Evolutionary conservation across 2,113 vertebrate species (phyloP), one percentile per base, ranked within the genome.

Genomic region (Peromyscus polionotus): DNA sequence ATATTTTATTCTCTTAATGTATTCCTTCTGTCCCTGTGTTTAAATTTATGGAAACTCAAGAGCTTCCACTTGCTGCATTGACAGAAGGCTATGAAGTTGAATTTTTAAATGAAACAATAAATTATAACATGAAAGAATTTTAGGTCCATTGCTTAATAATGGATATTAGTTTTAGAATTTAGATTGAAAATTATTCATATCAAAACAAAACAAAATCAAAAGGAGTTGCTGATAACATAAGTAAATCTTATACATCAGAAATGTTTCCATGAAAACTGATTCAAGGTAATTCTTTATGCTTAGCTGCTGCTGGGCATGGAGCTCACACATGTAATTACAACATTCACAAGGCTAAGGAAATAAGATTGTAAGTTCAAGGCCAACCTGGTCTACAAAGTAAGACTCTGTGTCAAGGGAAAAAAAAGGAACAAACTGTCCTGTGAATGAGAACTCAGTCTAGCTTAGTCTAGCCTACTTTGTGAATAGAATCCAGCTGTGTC

Each of bases 131-230:
- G 33, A 72, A 81, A 16, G 89, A 33, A n/a, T 45, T 94, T 88
- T 84, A 92, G 61, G 63, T 7, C 2, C 10, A 59, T 17, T 70
- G 13, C 90, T 93, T 95, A 83, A 51, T 95, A 83, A 51, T 68
- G 12, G 91, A 59, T 48, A 93, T 90, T 92, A 57, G 85, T 89
- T 96, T 89, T 94, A 26, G 42, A 97, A 93, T 76, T 95, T 59
- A 93, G 36, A n/a, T 88, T 88, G 28, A 93, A 86, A 68, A 42
- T 81, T 26, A 57, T 90, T 95, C 79, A 63, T 63, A 86, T 12
- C n/a, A 61, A 92, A 93, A 90, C 68, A 91, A 93, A 96, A 95
- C 42, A 93, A 96, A 91, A 94, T 81, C 67, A 94, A 93, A 96
- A 28, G 24, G 14, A 7, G 19, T 67, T 93, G 61, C 19, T 76